Base-by-base conservation (phyloP, 2,797 vertebrate genomes). In the Diglossa cyanea region DNA sequence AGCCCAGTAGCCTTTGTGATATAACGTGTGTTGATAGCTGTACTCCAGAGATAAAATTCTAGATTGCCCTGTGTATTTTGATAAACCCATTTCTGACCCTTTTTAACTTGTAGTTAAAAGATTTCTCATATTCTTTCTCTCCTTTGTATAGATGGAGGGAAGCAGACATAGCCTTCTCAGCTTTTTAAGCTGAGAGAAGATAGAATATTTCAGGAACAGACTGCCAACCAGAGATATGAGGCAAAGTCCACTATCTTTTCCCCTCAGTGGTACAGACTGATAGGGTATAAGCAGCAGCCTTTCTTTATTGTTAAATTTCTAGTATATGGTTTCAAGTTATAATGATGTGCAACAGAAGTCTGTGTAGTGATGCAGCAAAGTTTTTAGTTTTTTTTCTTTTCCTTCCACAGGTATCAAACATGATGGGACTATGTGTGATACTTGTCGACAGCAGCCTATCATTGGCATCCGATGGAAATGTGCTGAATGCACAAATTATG, bases 391-490 rank as follows among this genome's bases (percentile, higher is more conserved):
- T 9, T 72, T 85, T 17, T 81, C 14, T 78, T 93, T 13, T 80
- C 15, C 7, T 82, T 44, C 51, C 18, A 28, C 94, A 99, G 99
- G 99, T 93, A 99, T 99, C 97, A 99, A 99, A 94, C 99, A 99
- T 28, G 99, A 99, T 90, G 99, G 99, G 94, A 99, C 99, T 91
- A 99, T 99, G 99, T 99, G 99, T 96, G 99, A 99, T 97, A 99
- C 99, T 55, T 99, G 99, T 97, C 98, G 99, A 53, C 99, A 99
- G 94, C 99, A 99, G 82, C 99, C 99, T 40, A 99, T 99, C 98
- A 99, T 99, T 92, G 99, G 99, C 68, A 99, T 99, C 97, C 99
- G 99, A 93, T 99, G 99, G 99, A 99, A 99, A 95, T 99, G 99
- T 97, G 99, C 99, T 1, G 99, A 99, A 91, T 99, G 99, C 97